Base-by-base conservation (phyloP, 2,797 vertebrate species). In the Neosalanx taihuensis region DNA sequence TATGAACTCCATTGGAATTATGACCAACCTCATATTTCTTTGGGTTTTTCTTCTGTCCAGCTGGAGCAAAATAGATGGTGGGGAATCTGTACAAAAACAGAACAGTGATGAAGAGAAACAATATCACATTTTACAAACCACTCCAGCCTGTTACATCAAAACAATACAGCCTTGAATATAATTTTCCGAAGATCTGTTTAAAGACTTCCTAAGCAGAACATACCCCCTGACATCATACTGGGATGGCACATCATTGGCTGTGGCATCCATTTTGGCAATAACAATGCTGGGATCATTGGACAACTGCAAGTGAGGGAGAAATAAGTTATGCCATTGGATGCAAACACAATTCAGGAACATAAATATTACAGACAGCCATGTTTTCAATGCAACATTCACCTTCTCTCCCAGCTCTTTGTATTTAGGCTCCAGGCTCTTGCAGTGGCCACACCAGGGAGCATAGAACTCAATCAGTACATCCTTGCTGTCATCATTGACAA, bases 181-280 rank as follows among this genome's bases (percentile, higher is more conserved):
- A 33, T 20, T 59, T 46, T 20, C 18, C 3, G 57, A 31, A 15
- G 3, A 29, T 7, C 7, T 35, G 46, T 31, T 64, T 41, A 31
- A 71, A 4, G 15, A 17, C 17, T 18, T 41, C 37, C 51, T 18
- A 17, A 4, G 6, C 29, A 0, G 6, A 56, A 89, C 95, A 91
- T 89, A 99, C 98, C 98, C 98, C 89, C 94, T 93, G 89, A 99
- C 98, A 94, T 99, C 96, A 76, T 98, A 99, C 0, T 92, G 93
- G 78, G 95, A 93, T 76, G 98, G 98, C 81, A 99, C 98, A 70
- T 99, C 97, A 61, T 99, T 99, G 81, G 97, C 96, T 76, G 98
- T 99, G 74, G 98, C 97, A 1, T 99, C 98, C 98, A 99, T 99
- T 91, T 99, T 99, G 83, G 98, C 97, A 77, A 99, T 94, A 72